phyloP scores from a whole-genome alignment of 2,113 vertebrate species.

The Eidolon helvum region DNA sequence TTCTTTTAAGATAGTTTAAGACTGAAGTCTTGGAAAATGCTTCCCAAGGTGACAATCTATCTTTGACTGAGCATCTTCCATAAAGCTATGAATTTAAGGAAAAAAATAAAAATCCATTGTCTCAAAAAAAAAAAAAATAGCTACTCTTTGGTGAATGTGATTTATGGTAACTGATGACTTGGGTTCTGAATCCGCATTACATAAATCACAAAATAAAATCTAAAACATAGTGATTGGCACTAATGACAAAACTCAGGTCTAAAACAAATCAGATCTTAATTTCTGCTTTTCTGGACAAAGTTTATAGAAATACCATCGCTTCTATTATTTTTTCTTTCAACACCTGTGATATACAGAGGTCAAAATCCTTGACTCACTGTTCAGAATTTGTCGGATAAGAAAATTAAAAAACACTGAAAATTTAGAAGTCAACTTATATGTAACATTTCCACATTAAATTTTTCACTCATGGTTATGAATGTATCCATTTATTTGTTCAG shows the following conservation, averaged over 20 bases:
- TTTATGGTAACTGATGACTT: background rate
- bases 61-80: background rate
- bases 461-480: background rate
- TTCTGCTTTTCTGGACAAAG: background rate
- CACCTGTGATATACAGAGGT: background rate
- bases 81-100: conserved; percentile 1
- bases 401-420: background rate
- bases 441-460: background rate
- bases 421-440: background rate
- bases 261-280: background rate
- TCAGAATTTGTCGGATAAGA: background rate
- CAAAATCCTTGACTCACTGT: background rate
- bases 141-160: background rate
- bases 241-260: background rate
- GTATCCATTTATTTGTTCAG: background rate
- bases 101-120: conserved; percentile 34
- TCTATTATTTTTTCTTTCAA: background rate
- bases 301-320: background rate
- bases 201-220: conserved; percentile 9
- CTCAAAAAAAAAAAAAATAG: conserved; percentile 16
- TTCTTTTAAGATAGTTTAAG: conserved; percentile 30
- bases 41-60: conserved; percentile 4
- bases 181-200: background rate
- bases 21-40: background rate
- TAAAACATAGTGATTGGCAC: background rate